phyloP scores from a whole-genome alignment of 2,113 vertebrate species.

The Cephalopholis sonnerati region DNA sequence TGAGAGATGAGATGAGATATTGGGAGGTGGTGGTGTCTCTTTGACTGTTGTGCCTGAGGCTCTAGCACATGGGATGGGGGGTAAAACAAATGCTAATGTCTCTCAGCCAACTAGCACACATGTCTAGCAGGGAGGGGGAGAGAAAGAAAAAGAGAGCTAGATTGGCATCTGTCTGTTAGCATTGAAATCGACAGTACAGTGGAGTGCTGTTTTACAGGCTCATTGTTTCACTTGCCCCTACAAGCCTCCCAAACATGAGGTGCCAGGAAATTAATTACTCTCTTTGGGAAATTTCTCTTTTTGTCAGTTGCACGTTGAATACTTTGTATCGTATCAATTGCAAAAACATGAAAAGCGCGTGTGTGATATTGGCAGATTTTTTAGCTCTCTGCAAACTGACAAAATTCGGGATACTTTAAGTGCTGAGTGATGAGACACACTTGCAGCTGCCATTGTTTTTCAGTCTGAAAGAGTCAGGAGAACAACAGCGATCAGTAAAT shows the following conservation, averaged over 20 bases:
- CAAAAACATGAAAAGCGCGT: conserved; percentile 52
- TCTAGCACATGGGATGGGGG: conserved; percentile 76
- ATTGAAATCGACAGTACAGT: conserved; percentile 47
- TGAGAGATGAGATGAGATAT: conserved; percentile 77
- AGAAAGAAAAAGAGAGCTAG: conserved; percentile 47
- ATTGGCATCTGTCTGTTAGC: conserved; percentile 83
- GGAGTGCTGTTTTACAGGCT: conserved; percentile 51
- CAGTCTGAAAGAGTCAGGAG: conserved; percentile 27
- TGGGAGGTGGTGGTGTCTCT: conserved; percentile 77
- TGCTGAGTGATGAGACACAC: conserved; percentile 62
- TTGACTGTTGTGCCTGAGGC: conserved; percentile 80
- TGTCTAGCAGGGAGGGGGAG: conserved; percentile 63
- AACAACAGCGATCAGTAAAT: conserved; percentile 55
- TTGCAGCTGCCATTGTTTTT: conserved; percentile 66
- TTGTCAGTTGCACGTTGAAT: conserved; percentile 47
- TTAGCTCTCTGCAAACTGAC: conserved; percentile 7
- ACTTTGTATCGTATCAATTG: conserved; percentile 70
- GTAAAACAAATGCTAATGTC: conserved; percentile 82
- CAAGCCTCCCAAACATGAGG: conserved; percentile 59
- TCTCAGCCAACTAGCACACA: conserved; percentile 79
- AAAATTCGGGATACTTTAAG: conserved; percentile 51
- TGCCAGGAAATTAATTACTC: conserved; percentile 82
- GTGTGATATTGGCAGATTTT: conserved; percentile 70
- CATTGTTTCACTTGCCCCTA: conserved; percentile 67
- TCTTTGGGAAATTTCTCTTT: conserved; percentile 78